These are phyloP conservation scores for Lottia gigantea DNA, from an alignment of 2,888 invertebrate species.

Conservation along the genomic window DNA sequence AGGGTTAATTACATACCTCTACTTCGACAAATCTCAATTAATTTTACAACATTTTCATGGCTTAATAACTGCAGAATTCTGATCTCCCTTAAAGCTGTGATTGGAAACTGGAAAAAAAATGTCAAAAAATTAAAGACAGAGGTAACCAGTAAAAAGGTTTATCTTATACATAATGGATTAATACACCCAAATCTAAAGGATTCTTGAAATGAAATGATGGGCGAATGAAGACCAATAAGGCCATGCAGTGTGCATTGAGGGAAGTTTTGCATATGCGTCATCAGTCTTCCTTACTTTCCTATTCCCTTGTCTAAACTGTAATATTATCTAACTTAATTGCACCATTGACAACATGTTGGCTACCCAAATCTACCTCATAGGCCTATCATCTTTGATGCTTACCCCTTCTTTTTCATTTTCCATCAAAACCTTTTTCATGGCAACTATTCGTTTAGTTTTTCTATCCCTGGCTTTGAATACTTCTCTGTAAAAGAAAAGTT, in stretches of 20 bases:
- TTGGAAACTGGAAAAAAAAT: constrained; percentile 83
- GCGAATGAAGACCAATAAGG: too few species aligned
- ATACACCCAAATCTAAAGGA: too few species aligned
- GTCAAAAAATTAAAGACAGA: too few species aligned
- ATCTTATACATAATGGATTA: too few species aligned
- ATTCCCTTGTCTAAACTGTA: too few species aligned
- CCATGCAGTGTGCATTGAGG: too few species aligned
- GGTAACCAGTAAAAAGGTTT: too few species aligned
- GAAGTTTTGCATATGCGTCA: too few species aligned
- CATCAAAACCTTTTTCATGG: constrained; percentile 98
- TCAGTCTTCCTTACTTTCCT: too few species aligned
- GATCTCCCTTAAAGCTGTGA: constrained; percentile 96
- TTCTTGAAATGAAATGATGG: too few species aligned
- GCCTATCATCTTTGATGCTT: constrained; percentile 65
- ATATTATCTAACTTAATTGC: too few species aligned
- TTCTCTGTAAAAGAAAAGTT: constrained; percentile 81
- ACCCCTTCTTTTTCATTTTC: constrained; percentile 99
- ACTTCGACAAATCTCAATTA: constrained; percentile 96
- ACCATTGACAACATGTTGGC: constrained; percentile 66
- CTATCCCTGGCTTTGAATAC: constrained; percentile 95
- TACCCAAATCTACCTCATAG: not conserved
- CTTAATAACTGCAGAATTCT: constrained; percentile 92
- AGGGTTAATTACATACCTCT: too few species aligned
- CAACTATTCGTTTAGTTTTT: constrained; percentile 82
- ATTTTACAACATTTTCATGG: constrained; percentile 96